A percentile compares a stretch with the other conserved stretches of the same genome.
These are phyloP conservation scores for Halyomorpha halys DNA, from an alignment of 1,140 invertebrate species.

Conservation along the genomic window DNA sequence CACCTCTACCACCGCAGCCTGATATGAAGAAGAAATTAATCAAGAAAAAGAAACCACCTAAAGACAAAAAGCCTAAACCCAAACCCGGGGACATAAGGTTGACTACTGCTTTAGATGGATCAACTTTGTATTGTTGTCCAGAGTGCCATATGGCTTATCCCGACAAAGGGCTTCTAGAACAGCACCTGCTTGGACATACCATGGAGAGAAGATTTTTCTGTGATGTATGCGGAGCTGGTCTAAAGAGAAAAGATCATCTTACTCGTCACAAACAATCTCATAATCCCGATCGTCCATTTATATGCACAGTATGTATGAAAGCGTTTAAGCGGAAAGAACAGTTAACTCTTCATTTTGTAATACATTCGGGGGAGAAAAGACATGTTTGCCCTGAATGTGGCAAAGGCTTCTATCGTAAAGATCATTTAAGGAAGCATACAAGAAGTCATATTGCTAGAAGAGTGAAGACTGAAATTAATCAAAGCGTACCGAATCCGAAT, in stretches of 20 bases:
- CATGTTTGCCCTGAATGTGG: slow-evolving; percentile 48
- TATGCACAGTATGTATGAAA: slow-evolving; percentile 43
- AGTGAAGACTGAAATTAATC: slow-evolving; percentile 70
- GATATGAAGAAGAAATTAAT: slow-evolving; percentile 56
- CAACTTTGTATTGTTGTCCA: slow-evolving; percentile 71
- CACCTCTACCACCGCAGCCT: slow-evolving; percentile 33
- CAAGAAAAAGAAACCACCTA: slow-evolving; percentile 68
- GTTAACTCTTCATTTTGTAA: slow-evolving; percentile 44
- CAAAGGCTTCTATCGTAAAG: slow-evolving; percentile 49
- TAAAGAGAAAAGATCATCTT: slow-evolving; percentile 43
- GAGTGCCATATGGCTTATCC: slow-evolving; percentile 80
- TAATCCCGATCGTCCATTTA: slow-evolving; percentile 43
- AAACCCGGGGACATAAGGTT: slow-evolving; percentile 72
- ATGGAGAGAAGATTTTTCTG: slow-evolving; percentile 37
- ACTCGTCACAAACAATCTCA: slow-evolving; percentile 44
- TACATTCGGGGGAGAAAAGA: slow-evolving; percentile 37
- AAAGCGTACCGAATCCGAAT: slow-evolving; percentile 40
- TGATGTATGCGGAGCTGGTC: slow-evolving; percentile 43
- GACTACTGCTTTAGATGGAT: slow-evolving; percentile 70
- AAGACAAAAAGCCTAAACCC: slow-evolving; percentile 66
- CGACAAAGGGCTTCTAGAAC: slow-evolving; percentile 66
- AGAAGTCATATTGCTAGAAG: slow-evolving; percentile 42
- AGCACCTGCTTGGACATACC: slow-evolving; percentile 56
- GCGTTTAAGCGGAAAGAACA: slow-evolving; percentile 47
- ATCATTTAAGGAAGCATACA: slow-evolving; percentile 48